These are phyloP conservation scores for Blomia tropicalis DNA, from an alignment of 2,888 invertebrate genomes.

Conservation along the genomic window DNA sequence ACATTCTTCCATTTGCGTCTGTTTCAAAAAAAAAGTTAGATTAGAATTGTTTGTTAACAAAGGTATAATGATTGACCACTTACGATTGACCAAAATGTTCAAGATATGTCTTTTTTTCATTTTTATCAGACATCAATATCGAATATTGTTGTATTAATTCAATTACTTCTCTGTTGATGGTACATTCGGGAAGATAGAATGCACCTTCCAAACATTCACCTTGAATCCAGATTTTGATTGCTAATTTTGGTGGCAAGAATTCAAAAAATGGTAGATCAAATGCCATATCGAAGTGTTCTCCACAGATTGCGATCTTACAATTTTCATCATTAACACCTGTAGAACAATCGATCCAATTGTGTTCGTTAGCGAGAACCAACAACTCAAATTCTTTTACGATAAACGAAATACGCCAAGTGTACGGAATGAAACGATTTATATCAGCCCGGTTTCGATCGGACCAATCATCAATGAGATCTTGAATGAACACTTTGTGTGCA, in stretches of 20 bases:
- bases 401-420: constrained; percentile 82
- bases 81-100: constrained; percentile 4
- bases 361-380: constrained; percentile 78
- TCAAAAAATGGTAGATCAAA: constrained; percentile 86
- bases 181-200: constrained; percentile 75
- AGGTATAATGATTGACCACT: constrained; percentile 40
- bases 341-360: constrained; percentile 97
- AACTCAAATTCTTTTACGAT: constrained; percentile 86
- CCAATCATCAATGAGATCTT: constrained; percentile 85
- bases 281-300: constrained; percentile 77
- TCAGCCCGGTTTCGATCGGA: constrained; percentile 58
- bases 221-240: constrained; percentile 80
- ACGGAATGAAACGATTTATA: constrained; percentile 83
- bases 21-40: constrained; percentile 29
- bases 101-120: background rate
- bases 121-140: constrained; percentile 37
- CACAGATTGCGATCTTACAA: constrained; percentile 71
- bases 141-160: constrained; percentile 71
- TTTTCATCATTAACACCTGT: constrained; percentile 42
- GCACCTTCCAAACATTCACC: constrained; percentile 82
- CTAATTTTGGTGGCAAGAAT: constrained; percentile 74
- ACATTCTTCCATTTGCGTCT: constrained; percentile 57
- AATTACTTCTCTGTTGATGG: constrained; percentile 65
- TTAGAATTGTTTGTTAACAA: too few species aligned
- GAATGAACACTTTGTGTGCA: constrained; percentile 87